These are phyloP conservation scores for Hippasteria phrygiana DNA, from an alignment of 53 echinoderm and acorn worm species.

Conservation along the genomic window DNA sequence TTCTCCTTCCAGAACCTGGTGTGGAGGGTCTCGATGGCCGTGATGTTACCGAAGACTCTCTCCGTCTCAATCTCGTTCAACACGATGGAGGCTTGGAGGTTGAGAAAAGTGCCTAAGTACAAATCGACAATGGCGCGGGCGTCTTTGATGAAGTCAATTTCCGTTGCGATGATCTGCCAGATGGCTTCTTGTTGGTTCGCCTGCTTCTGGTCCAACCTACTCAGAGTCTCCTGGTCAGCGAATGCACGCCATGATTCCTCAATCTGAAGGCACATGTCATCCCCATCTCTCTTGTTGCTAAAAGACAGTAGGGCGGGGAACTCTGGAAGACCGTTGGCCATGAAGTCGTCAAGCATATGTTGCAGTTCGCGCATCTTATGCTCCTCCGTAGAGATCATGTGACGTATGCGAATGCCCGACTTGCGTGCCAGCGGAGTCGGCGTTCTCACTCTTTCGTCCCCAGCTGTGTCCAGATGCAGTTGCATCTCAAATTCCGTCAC, in stretches of 20 bases:
- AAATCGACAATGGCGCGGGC: slow-evolving; percentile 83
- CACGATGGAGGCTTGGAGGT: background rate
- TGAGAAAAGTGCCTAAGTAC: background rate
- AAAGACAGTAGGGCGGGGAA: slow-evolving; percentile 74
- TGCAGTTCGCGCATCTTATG: background rate
- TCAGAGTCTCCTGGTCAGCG: slow-evolving; percentile 56
- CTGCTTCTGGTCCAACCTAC: slow-evolving; percentile 68
- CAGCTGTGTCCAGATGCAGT: background rate
- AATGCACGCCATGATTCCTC: slow-evolving; percentile 77
- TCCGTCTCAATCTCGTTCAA: slow-evolving; percentile 80
- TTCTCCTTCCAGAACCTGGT: slow-evolving; percentile 87
- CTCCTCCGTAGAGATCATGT: slow-evolving; percentile 65
- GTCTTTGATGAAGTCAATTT: slow-evolving; percentile 78
- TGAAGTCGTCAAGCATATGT: slow-evolving; percentile 41
- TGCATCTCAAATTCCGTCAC: slow-evolving; percentile 76
- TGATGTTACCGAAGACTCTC: slow-evolving; percentile 91
- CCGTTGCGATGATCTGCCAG: slow-evolving; percentile 85
- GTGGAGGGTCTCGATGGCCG: slow-evolving; percentile 79
- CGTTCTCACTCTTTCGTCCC: slow-evolving; percentile 58
- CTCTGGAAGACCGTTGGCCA: slow-evolving; percentile 81
- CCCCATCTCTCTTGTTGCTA: slow-evolving; percentile 58
- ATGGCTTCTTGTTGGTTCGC: slow-evolving; percentile 88
- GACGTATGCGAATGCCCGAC: slow-evolving; percentile 63
- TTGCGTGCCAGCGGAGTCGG: background rate
- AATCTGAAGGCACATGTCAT: slow-evolving; percentile 61